Evolutionary conservation across 2,113 vertebrate species (phyloP).

Genomic region (Elanoides forficatus): DNA sequence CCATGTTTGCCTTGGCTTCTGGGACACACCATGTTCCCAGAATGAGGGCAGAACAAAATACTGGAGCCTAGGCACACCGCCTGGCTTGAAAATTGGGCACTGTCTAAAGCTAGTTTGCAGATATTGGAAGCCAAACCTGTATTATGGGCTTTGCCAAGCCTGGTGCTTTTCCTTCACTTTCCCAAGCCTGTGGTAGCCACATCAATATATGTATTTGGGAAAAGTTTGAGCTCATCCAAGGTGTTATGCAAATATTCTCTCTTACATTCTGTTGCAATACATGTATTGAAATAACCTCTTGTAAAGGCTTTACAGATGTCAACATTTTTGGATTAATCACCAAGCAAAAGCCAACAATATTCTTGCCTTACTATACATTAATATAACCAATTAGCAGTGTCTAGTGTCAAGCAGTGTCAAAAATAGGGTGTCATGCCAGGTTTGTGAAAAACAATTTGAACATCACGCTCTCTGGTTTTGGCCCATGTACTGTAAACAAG

Average conservation of each 20-base stretch:
- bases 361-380: neutral
- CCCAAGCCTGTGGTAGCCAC: neutral
- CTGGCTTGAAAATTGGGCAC: conserved; percentile 2
- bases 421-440: neutral
- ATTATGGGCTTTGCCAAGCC: neutral
- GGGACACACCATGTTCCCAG: neutral
- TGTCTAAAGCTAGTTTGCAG: neutral
- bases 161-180: conserved; percentile 20
- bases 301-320: neutral
- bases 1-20: conserved; percentile 58
- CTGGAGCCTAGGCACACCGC: neutral
- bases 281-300: neutral
- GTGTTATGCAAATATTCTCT: neutral
- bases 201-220: neutral
- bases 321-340: neutral
- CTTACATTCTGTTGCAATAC: neutral
- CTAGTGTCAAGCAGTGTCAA: neutral
- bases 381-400: neutral
- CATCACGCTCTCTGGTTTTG: neutral
- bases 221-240: neutral
- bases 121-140: neutral
- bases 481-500: neutral
- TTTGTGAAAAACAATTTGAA: neutral
- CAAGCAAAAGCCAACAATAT: neutral
- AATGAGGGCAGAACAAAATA: conserved; percentile 20